A percentile compares a stretch with the other conserved stretches of the same genome.
Conservation (phyloP, 2,113 vertebrate genomes). For the Ictalurus furcatus region DNA sequence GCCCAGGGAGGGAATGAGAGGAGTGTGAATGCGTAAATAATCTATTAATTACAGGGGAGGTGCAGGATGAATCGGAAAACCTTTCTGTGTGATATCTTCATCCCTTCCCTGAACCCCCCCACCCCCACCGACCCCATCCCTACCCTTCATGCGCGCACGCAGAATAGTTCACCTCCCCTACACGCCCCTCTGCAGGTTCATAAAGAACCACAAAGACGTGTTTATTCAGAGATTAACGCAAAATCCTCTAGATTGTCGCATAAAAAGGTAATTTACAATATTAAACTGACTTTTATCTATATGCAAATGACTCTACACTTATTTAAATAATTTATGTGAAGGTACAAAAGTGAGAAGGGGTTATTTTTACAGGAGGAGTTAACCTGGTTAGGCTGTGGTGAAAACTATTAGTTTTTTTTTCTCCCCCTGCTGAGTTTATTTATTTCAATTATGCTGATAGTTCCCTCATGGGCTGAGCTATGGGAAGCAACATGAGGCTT, state of each 20-base stretch:
- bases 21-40: conserved; percentile 91
- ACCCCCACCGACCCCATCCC: background rate
- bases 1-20: conserved; percentile 81
- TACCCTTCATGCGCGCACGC: background rate
- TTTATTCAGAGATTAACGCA: conserved; percentile 70
- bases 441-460: conserved; percentile 60
- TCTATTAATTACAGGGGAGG: conserved; percentile 88
- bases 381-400: conserved; percentile 61
- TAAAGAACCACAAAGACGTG: conserved; percentile 53
- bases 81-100: conserved; percentile 75
- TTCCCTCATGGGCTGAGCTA: conserved; percentile 48
- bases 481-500: conserved; percentile 49
- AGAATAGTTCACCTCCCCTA: background rate
- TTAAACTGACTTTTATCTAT: conserved; percentile 75
- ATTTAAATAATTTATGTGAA: conserved; percentile 66
- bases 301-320: conserved; percentile 68
- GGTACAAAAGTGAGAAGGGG: conserved; percentile 45
- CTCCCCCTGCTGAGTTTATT: conserved; percentile 56
- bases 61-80: conserved; percentile 69
- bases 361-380: conserved; percentile 45
- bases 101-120: conserved; percentile 55
- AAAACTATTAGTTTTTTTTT: conserved; percentile 55
- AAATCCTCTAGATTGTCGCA: conserved; percentile 65
- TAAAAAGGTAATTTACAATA: conserved; percentile 73
- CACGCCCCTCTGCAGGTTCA: conserved; percentile 57